phyloP scores from a whole-genome alignment of 2,888 invertebrate genomes.

The Spodoptera exigua region DNA sequence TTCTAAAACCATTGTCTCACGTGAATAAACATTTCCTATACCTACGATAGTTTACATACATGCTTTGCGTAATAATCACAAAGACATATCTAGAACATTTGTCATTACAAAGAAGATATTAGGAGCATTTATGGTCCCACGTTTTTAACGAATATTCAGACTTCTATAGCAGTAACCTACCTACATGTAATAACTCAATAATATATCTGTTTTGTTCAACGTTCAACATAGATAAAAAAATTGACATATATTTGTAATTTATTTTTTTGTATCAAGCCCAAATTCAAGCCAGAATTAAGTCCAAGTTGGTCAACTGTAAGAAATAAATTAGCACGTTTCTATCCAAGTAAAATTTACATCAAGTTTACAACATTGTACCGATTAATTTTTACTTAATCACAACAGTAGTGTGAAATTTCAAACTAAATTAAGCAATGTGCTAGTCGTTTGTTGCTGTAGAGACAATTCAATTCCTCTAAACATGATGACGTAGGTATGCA shows the following conservation, averaged over 20 bases:
- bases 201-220: too few species aligned
- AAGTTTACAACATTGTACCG: too few species aligned
- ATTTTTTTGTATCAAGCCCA: too few species aligned
- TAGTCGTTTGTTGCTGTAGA: slow-evolving; percentile 2
- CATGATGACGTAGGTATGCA: too few species aligned
- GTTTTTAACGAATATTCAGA: slow-evolving; percentile 36
- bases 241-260: too few species aligned
- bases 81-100: slow-evolving; percentile 35
- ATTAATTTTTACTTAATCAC: too few species aligned
- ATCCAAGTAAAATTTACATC: too few species aligned
- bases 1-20: neutral
- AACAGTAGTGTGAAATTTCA: neutral
- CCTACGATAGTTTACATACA: slow-evolving; percentile 18
- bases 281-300: too few species aligned
- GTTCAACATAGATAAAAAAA: too few species aligned
- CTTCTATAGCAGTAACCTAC: slow-evolving; percentile 9
- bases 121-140: slow-evolving; percentile 33
- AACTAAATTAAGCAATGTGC: slow-evolving; percentile 5
- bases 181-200: slow-evolving; percentile 28
- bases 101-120: slow-evolving; percentile 27
- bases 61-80: slow-evolving; percentile 16
- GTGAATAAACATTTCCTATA: slow-evolving; percentile 22
- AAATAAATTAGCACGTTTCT: too few species aligned
- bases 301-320: too few species aligned
- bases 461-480: too few species aligned